Evolutionary conservation across 2,797 vertebrate species (phyloP).

Genomic region (Acanthurus leucopareius): DNA sequence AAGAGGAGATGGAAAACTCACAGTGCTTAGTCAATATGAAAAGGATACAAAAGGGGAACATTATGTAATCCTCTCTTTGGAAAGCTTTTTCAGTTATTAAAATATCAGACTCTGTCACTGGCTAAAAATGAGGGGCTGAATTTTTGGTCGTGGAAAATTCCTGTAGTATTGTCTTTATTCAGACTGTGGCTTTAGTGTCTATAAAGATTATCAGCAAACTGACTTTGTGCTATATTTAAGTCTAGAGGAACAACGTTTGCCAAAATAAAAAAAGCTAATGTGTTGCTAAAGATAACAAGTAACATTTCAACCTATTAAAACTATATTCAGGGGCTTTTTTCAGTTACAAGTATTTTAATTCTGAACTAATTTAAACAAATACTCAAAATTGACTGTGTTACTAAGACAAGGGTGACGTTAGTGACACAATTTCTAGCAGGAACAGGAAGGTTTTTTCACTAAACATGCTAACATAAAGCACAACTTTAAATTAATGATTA

Average conservation of each 20-base stretch:
- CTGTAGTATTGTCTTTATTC: slow-evolving; percentile 53
- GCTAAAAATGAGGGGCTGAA: slow-evolving; percentile 30
- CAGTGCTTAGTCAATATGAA: slow-evolving; percentile 61
- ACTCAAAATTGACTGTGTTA: neutral
- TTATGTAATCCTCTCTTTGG: slow-evolving; percentile 68
- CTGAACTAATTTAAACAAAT: neutral
- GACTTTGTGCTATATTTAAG: slow-evolving; percentile 16
- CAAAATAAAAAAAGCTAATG: neutral
- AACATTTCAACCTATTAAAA: neutral
- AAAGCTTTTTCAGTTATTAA: slow-evolving; percentile 63
- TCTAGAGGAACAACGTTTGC: neutral
- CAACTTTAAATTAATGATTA: no score
- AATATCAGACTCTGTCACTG: slow-evolving; percentile 38
- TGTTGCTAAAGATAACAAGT: neutral
- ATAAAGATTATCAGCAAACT: slow-evolving; percentile 44
- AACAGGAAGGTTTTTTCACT: no score
- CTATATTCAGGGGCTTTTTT: neutral
- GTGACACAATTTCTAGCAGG: no score
- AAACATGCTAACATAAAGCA: no score
- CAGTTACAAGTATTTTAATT: neutral
- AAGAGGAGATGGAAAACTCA: slow-evolving; percentile 60
- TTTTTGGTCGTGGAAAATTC: slow-evolving; percentile 23
- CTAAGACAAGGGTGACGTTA: no score
- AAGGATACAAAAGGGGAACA: slow-evolving; percentile 55
- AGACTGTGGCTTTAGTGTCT: slow-evolving; percentile 25